phyloP scores from a whole-genome alignment of 2,113 vertebrate species.

The Nycticorax nycticorax region DNA sequence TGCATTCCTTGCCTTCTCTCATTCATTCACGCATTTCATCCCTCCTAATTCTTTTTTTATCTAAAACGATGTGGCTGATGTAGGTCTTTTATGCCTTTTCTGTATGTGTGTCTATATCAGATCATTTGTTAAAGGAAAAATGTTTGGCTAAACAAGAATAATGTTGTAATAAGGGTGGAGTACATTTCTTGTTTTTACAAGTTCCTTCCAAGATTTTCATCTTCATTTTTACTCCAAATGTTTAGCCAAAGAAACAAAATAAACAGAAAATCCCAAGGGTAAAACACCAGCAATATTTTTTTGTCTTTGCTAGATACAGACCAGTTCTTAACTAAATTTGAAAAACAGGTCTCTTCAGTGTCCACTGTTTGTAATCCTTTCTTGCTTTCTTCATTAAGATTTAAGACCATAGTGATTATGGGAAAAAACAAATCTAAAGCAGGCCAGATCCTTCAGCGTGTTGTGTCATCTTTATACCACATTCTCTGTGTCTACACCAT shows the following conservation, averaged over 20 bases:
- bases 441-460: not conserved
- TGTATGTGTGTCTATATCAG: constrained; percentile 28
- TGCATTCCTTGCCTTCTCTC: not conserved
- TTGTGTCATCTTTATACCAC: not conserved
- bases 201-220: constrained; percentile 64
- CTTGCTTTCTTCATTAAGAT: not conserved
- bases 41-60: not conserved
- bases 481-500: not conserved
- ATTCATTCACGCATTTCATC: not conserved
- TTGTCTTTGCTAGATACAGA: not conserved
- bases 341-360: not conserved
- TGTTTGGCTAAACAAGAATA: constrained; percentile 54
- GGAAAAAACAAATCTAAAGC: not conserved
- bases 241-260: constrained; percentile 63
- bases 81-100: constrained; percentile 15
- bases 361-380: not conserved
- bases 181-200: constrained; percentile 54
- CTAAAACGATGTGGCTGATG: not conserved
- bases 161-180: constrained; percentile 69
- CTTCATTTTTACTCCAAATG: constrained; percentile 61
- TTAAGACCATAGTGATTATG: not conserved
- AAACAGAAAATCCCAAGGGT: constrained; percentile 48
- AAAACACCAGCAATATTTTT: not conserved
- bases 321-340: not conserved
- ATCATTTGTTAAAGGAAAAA: constrained; percentile 39